Evolutionary conservation across 1,140 invertebrate genomes (phyloP), one percentile per base, ranked within the genome.

Genomic region (Akabosia matsudoensis): DNA sequence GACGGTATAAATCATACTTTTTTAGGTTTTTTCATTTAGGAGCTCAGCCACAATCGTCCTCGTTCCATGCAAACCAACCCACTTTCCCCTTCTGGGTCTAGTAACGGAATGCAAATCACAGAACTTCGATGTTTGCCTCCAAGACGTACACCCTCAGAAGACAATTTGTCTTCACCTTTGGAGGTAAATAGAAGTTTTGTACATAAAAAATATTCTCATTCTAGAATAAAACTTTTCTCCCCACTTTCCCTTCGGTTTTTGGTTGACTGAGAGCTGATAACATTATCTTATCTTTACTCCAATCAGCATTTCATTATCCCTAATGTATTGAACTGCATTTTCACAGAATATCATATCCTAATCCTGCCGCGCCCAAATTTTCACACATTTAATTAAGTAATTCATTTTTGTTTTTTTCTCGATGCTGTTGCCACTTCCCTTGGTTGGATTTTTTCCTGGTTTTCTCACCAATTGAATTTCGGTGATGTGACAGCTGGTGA

Each of bases 401-500:
- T 67, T 67, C 31, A 24, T 22, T 67, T 67, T 67, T 67, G 10
- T 3, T 67, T 22, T 67, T 67, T 67, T 30, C 61, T 67, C 28
- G 61, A 7, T 45, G 10, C 24, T 10, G 1, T 67, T n/a, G 24
- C 24, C 13, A 30, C 28, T 28, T 24, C 54, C n/a, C 7, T 22
- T 7, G 7, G 54, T 56, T 30, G 7, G 4, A 10, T 67, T 2
- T 4, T 67, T 24, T 30, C 61, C 28, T 28, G 24, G 1, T 67
- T 67, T 67, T 67, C 2, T n/a, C 28, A 22, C 22, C 28, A 67
- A 67, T 67, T 67, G 61, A 67, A 67, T 67, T 67, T 24, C 22
- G 61, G 61, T 67, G 61, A 67, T 30, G 61, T 67, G 61, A 67
- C 61, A 67, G 61, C 22, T 67, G 61, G 61, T 67, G 61, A 67